Conservation (phyloP, 2,888 invertebrate species). For the Operophtera brumata region DNA sequence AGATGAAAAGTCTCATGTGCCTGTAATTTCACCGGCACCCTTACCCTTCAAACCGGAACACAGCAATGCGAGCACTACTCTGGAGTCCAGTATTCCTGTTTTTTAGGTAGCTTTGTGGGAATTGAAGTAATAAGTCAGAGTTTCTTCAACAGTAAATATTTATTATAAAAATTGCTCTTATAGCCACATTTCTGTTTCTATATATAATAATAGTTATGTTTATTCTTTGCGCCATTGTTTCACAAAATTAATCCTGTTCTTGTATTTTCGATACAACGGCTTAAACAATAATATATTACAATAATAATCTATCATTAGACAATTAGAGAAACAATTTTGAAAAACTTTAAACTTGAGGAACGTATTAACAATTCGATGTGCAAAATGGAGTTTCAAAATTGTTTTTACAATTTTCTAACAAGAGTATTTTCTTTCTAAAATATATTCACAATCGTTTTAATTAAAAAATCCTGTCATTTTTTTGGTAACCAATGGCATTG, state of each 20-base stretch:
- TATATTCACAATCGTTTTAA: constrained; percentile 76
- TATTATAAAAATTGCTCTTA: constrained; percentile 82
- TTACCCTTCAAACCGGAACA: no score
- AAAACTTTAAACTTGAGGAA: constrained; percentile 68
- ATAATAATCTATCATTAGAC: constrained; percentile 74
- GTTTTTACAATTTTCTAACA: constrained; percentile 66
- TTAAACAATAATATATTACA: constrained; percentile 80
- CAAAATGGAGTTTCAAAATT: constrained; percentile 65
- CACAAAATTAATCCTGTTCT: constrained; percentile 81
- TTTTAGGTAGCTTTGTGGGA: no score
- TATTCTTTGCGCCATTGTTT: constrained; percentile 81
- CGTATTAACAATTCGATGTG: constrained; percentile 79
- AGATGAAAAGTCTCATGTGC: no score
- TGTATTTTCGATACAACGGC: constrained; percentile 79
- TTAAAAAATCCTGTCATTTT: constrained; percentile 77
- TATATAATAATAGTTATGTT: constrained; percentile 79
- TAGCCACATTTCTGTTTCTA: constrained; percentile 80
- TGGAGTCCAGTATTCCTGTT: no score
- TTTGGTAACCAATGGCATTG: constrained; percentile 81
- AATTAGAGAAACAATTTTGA: constrained; percentile 70
- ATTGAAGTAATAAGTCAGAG: constrained; percentile 59
- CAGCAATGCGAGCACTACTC: no score
- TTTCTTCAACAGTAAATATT: constrained; percentile 81
- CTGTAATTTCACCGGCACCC: no score
- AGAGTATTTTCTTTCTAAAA: constrained; percentile 69